Conservation (phyloP, 1,140 invertebrate species). For the Penaeus japonicus region DNA sequence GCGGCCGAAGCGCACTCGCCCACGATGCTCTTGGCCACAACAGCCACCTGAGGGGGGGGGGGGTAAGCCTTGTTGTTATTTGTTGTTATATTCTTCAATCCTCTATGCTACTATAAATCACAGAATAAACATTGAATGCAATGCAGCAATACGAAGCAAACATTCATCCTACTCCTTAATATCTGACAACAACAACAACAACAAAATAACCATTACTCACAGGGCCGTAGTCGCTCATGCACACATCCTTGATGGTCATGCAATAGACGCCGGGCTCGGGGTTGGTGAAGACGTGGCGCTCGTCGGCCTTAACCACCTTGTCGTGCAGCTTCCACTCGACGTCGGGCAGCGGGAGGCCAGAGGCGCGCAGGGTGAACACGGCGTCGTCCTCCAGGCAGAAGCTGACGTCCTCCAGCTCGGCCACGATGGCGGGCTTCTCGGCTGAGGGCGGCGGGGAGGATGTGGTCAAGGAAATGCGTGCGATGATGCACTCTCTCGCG, state of each 20-base stretch:
- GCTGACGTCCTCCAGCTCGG: constrained; percentile 32
- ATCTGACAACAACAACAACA: too few species aligned
- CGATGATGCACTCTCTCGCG: background rate
- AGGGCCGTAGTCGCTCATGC: constrained; percentile 49
- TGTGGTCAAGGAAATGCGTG: background rate
- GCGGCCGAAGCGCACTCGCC: constrained; percentile 34
- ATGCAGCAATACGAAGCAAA: too few species aligned
- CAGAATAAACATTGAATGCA: too few species aligned
- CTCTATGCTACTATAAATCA: too few species aligned
- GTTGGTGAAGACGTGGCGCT: constrained; percentile 32
- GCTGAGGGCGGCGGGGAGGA: constrained; percentile 22
- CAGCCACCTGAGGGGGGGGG: constrained; percentile 26
- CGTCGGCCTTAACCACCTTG: constrained; percentile 31
- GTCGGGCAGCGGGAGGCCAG: constrained; percentile 52
- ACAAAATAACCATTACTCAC: too few species aligned
- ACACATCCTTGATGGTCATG: constrained; percentile 54
- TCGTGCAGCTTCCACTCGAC: constrained; percentile 51
- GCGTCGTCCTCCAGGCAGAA: constrained; percentile 54
- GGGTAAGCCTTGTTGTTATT: background rate
- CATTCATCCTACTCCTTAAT: too few species aligned
- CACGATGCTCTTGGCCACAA: constrained; percentile 42
- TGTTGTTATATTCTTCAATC: background rate
- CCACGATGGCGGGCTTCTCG: constrained; percentile 48
- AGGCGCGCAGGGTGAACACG: constrained; percentile 48
- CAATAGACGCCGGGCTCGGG: constrained; percentile 49